Evolutionary conservation across 2,113 vertebrate species (phyloP).

Genomic region (Pimephales promelas): DNA sequence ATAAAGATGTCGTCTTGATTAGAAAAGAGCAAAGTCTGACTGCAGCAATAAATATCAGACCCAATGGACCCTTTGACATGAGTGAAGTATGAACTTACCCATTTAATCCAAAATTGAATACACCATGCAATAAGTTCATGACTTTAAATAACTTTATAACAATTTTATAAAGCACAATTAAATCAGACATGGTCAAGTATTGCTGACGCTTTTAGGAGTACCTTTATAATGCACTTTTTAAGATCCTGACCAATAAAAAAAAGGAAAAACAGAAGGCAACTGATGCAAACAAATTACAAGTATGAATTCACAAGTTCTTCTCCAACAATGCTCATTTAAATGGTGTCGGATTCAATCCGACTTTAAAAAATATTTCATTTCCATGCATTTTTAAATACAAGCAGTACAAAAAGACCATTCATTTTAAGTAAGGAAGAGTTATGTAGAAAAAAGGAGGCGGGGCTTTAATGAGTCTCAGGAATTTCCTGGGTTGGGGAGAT

Average conservation of each 20-base stretch:
- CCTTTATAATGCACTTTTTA: constrained; percentile 50
- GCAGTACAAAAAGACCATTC: constrained; percentile 52
- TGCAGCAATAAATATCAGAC: constrained; percentile 42
- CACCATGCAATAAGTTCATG: constrained; percentile 1
- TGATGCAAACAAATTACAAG: constrained; percentile 47
- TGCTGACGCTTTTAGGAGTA: constrained; percentile 47
- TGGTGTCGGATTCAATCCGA: constrained; percentile 43
- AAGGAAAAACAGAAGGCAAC: constrained; percentile 40
- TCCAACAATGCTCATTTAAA: constrained; percentile 47
- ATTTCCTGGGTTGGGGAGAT: constrained; percentile 87
- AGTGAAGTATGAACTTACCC: background rate
- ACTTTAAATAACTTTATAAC: constrained; percentile 35
- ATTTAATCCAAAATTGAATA: constrained; percentile 21
- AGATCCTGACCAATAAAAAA: constrained; percentile 43
- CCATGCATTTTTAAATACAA: constrained; percentile 61
- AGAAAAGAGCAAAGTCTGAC: constrained; percentile 23
- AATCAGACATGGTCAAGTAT: constrained; percentile 37
- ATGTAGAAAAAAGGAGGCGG: constrained; percentile 72
- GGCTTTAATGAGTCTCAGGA: constrained; percentile 81
- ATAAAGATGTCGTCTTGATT: constrained; percentile 26
- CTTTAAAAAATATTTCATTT: constrained; percentile 55
- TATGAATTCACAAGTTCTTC: constrained; percentile 36
- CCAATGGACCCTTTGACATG: background rate
- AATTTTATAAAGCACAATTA: constrained; percentile 44
- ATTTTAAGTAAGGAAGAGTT: constrained; percentile 61